These are phyloP conservation scores for Drosophila kikkawai DNA, from an alignment of 1,140 invertebrate genomes.

Conservation along the genomic window DNA sequence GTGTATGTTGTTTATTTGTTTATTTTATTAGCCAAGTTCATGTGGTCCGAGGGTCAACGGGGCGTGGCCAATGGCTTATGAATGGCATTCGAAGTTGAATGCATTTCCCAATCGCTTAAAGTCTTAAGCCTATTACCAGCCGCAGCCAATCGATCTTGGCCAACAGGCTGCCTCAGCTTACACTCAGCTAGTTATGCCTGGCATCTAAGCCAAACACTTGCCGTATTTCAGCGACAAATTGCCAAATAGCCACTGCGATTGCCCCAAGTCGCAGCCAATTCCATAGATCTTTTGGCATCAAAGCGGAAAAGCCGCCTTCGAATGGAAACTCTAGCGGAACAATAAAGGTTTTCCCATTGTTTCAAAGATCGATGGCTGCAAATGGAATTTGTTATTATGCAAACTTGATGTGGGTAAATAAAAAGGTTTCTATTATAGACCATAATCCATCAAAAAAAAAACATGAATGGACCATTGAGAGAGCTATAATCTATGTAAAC, in stretches of 20 bases:
- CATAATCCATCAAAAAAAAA: constrained; percentile 34
- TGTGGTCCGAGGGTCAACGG: constrained; percentile 62
- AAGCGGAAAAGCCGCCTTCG: constrained; percentile 23
- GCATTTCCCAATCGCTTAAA: constrained; percentile 64
- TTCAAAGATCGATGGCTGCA: constrained; percentile 30
- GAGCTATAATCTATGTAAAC: constrained; percentile 9
- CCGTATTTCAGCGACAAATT: constrained; percentile 73
- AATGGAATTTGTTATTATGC: constrained; percentile 19
- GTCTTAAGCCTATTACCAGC: constrained; percentile 66
- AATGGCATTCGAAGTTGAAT: constrained; percentile 39
- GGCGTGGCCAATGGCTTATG: constrained; percentile 64
- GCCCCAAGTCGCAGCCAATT: constrained; percentile 33
- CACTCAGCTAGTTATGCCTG: constrained; percentile 58
- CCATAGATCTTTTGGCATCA: constrained; percentile 43
- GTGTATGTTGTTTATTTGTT: constrained; percentile 47
- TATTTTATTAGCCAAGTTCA: constrained; percentile 76
- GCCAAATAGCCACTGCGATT: constrained; percentile 66
- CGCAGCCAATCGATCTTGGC: constrained; percentile 44
- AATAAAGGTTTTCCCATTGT: constrained; percentile 49
- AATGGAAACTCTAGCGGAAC: constrained; percentile 29
- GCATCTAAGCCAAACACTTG: constrained; percentile 47
- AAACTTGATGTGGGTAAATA: constrained; percentile 17
- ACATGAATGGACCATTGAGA: constrained; percentile 23
- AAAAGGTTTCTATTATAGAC: constrained; percentile 23
- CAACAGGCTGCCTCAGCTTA: constrained; percentile 34